phyloP scores from a whole-genome alignment of 2,888 invertebrate genomes.

The Notocelia uddmanniana region DNA sequence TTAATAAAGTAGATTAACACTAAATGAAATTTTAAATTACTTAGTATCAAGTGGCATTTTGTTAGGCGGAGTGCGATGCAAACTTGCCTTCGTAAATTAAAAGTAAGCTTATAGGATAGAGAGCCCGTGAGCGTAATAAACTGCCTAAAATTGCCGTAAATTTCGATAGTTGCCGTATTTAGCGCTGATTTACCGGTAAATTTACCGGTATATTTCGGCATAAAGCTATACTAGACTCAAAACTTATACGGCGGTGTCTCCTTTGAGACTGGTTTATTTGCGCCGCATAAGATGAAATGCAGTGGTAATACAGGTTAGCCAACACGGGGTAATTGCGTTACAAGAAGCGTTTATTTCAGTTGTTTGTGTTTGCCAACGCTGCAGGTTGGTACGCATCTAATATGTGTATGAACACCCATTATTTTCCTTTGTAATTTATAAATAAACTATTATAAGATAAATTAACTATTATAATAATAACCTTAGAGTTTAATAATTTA shows the following conservation, averaged over 20 bases:
- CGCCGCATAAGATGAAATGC: slow-evolving; percentile 26
- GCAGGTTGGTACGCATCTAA: background rate
- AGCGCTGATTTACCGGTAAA: slow-evolving; percentile 55
- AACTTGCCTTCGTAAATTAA: slow-evolving; percentile 71
- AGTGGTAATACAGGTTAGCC: slow-evolving; percentile 5
- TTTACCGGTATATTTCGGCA: slow-evolving; percentile 54
- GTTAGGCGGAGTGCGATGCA: slow-evolving; percentile 51
- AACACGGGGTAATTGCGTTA: slow-evolving; percentile 17
- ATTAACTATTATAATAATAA: too few species aligned
- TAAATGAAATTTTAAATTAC: slow-evolving; percentile 21
- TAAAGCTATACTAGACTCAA: slow-evolving; percentile 42
- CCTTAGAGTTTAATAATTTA: too few species aligned
- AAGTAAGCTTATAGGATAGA: slow-evolving; percentile 66
- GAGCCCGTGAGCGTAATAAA: slow-evolving; percentile 54
- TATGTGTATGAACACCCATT: background rate
- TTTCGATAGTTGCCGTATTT: slow-evolving; percentile 62
- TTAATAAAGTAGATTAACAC: background rate
- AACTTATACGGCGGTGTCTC: background rate
- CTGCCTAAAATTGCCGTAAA: slow-evolving; percentile 59
- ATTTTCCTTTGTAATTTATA: too few species aligned
- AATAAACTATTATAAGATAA: too few species aligned
- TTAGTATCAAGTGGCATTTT: slow-evolving; percentile 36
- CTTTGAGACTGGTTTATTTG: slow-evolving; percentile 22
- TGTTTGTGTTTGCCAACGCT: slow-evolving; percentile 9
- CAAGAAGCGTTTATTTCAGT: slow-evolving; percentile 11